Base-by-base conservation (phyloP, 2,113 vertebrate genomes). In the Chaetodon auriga region DNA sequence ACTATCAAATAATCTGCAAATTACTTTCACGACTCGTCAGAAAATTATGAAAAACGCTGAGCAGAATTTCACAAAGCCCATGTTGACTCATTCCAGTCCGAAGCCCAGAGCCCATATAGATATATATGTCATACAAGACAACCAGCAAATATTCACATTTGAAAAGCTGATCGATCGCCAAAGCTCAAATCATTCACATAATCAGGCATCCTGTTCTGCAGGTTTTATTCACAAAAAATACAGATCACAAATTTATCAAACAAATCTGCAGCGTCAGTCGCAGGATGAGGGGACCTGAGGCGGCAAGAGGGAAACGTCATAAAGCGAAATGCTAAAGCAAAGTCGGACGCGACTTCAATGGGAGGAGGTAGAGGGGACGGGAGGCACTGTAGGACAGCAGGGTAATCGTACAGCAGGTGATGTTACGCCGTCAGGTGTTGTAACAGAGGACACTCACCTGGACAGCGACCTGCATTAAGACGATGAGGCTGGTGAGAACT, bases 341-440 rank as follows among this genome's bases (percentile, higher is more conserved):
- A 81, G 38, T 38, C 6, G 53, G 78, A 15, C 46, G 36, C 30
- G 68, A 68, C 60, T 60, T 16, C 16, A 1, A 48, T 8, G 12
- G 25, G 14, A 68, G 18, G 41, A 77, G 57, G 57, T 19, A 2
- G 23, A 55, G 49, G 21, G 16, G 48, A 65, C 35, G 41, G 51
- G 38, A 2, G 43, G 21, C 43, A 51, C 0, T n/a, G n/a, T 49
- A 48, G 60, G 57, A 55, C 68, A 65, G 45, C 23, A 48, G 62
- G 35, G 43, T 49, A 45, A 6, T 68, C 46, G 12, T 46, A 18
- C 23, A 70, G 80, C 3, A 16, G 49, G 63, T 69, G 23, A 61
- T 19, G 36, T 70, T 25, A 83, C 68, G 65, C 41, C 21, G 55
- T 43, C 51, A 45, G 10, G 75, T 66, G 73, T 54, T 63, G 15